Evolutionary conservation across 1,140 invertebrate species (phyloP), one percentile per base, ranked within the genome.

Genomic region (Drosophila asahinai): DNA sequence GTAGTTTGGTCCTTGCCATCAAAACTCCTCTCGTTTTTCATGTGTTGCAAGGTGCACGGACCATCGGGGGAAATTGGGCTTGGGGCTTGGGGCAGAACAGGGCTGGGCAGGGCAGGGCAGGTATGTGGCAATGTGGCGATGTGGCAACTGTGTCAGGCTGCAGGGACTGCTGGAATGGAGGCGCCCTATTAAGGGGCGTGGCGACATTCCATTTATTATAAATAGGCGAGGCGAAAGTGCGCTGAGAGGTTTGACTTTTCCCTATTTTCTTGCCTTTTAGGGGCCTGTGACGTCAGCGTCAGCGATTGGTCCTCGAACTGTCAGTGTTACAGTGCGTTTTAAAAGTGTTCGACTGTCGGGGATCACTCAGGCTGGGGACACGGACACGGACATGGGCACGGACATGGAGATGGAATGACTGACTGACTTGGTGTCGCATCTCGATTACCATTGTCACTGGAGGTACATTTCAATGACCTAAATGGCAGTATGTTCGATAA

Each of bases 181-280:
- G 27, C 17, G 27, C 63, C 67, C 30, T 55, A 67, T 70, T 70
- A 67, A 67, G 57, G 60, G 73, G 58, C 51, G 57, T 55, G 59
- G 58, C 74, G 67, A 71, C 66, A 71, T 72, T 33, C 65, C 75
- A 78, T 78, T 78, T 71, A 78, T 78, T 78, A 78, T 78, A 78
- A 78, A 78, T 78, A 68, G 57, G 64, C 74, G 33, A 68, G 57
- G 64, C 74, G 33, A 11, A 17, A 74, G 71, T 55, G 65, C 36
- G 51, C 42, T 52, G 51, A 77, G 43, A 52, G 64, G 75, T 64
- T 77, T 61, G 75, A 61, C 63, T 70, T 70, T 66, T 67, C 40
- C 40, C 38, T 19, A 54, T 19, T 40, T 64, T 54, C 51, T 15
- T 42, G n/a, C 52, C 40, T 49, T 27, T 59, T 54, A 8, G 40